A percentile compares a stretch with the other conserved stretches of the same genome.
phyloP scores from a whole-genome alignment of 2,888 invertebrate species.

The Odontocerum albicorne region DNA sequence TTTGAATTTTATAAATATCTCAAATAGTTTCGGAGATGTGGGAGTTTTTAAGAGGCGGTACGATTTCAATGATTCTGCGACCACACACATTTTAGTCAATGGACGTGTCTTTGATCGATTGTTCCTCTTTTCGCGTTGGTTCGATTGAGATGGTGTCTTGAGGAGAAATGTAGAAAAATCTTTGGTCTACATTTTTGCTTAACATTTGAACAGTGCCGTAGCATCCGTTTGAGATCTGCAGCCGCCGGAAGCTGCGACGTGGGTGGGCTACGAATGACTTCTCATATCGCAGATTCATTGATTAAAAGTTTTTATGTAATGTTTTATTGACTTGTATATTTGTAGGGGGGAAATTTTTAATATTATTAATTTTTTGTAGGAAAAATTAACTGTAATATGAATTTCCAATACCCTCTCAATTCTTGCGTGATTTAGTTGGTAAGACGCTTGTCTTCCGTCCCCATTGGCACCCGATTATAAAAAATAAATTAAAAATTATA shows the following conservation, averaged over 20 bases:
- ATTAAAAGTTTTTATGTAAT: too few relatives aligned
- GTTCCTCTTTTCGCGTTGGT: conserved; percentile 41
- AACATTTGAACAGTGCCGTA: not conserved
- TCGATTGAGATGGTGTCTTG: conserved; percentile 36
- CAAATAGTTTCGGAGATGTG: conserved; percentile 4
- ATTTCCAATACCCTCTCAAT: too few relatives aligned
- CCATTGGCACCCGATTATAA: too few relatives aligned
- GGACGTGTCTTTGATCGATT: conserved; percentile 23
- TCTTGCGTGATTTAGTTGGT: too few relatives aligned
- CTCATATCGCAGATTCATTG: conserved; percentile 31
- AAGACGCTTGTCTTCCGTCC: too few relatives aligned
- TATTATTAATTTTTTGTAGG: too few relatives aligned
- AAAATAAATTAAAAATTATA: too few relatives aligned
- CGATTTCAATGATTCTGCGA: not conserved
- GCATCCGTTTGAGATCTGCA: not conserved
- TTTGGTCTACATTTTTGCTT: conserved; percentile 13
- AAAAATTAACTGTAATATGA: too few relatives aligned
- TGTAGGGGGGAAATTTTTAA: too few relatives aligned
- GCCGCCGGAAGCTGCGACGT: conserved; percentile 19
- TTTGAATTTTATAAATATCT: conserved; percentile 1
- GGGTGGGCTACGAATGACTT: too few relatives aligned
- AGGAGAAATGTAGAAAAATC: conserved; percentile 9
- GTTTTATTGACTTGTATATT: too few relatives aligned
- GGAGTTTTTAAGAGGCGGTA: conserved; percentile 1
- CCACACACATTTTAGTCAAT: too few relatives aligned